These are phyloP conservation scores for Noctua pronuba DNA, from an alignment of 2,888 invertebrate species.

Conservation along the genomic window DNA sequence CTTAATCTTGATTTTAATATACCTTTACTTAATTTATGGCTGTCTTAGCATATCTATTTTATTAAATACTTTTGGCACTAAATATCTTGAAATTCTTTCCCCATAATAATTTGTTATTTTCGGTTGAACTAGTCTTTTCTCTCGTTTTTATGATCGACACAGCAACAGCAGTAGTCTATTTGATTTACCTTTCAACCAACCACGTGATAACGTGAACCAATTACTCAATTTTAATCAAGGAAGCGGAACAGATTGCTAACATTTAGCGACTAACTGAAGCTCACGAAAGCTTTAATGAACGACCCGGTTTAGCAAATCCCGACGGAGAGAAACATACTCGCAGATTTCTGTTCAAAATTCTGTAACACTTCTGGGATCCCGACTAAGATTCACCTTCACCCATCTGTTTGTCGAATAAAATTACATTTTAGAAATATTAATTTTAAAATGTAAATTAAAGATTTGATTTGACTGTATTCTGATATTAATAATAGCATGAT, in stretches of 20 bases:
- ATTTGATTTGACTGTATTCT: no score
- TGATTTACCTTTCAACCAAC: neutral
- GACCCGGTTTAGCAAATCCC: constrained; percentile 3
- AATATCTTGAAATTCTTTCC: no score
- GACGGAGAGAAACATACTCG: constrained; percentile 1
- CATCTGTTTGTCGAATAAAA: neutral
- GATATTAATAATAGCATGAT: no score
- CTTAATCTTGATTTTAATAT: no score
- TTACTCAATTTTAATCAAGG: constrained; percentile 32
- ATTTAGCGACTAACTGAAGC: constrained; percentile 18
- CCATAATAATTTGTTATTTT: no score
- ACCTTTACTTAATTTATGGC: no score
- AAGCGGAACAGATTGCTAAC: neutral
- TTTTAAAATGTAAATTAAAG: no score
- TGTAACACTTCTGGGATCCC: neutral
- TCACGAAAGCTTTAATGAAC: constrained; percentile 17
- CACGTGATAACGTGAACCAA: neutral
- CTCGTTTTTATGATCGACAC: neutral
- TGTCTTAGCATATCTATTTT: no score
- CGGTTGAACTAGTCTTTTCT: no score
- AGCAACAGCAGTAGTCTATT: neutral
- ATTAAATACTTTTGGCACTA: no score
- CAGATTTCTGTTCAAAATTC: constrained; percentile 20
- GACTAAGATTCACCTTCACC: neutral
- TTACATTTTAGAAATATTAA: neutral